Evolutionary conservation across 2,113 vertebrate genomes (phyloP).

Genomic region (Silurus meridionalis): DNA sequence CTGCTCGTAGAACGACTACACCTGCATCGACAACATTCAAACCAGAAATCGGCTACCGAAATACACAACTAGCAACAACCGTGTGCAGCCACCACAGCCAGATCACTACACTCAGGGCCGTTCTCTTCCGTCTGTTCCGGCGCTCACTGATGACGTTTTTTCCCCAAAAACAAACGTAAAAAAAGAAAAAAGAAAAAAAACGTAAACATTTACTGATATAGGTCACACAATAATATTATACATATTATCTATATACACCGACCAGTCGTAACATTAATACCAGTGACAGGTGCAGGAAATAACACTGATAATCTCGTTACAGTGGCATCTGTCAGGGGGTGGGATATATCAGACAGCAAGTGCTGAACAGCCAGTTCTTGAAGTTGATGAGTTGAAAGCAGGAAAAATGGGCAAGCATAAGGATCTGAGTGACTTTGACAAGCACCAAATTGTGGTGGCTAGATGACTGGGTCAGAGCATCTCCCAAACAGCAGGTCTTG

Average conservation of each 20-base stretch:
- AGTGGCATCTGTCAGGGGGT: background rate
- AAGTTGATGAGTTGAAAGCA: background rate
- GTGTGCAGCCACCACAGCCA: constrained; percentile 61
- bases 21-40: constrained; percentile 36
- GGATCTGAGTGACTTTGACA: background rate
- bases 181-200: too few relatives aligned
- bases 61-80: constrained; percentile 26
- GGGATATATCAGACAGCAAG: background rate
- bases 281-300: background rate
- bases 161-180: background rate
- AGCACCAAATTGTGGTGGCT: background rate
- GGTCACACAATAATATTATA: too few relatives aligned
- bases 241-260: background rate
- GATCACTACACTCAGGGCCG: constrained; percentile 9
- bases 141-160: constrained; percentile 10
- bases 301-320: background rate
- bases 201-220: too few relatives aligned
- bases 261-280: background rate
- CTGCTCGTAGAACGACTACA: background rate
- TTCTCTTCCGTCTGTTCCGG: constrained; percentile 44
- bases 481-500: background rate
- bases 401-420: background rate
- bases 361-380: background rate
- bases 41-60: constrained; percentile 20
- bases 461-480: background rate